Evolutionary conservation across 23 tunicate species (phyloP).

Genomic region (Botrylloides violaceus): DNA sequence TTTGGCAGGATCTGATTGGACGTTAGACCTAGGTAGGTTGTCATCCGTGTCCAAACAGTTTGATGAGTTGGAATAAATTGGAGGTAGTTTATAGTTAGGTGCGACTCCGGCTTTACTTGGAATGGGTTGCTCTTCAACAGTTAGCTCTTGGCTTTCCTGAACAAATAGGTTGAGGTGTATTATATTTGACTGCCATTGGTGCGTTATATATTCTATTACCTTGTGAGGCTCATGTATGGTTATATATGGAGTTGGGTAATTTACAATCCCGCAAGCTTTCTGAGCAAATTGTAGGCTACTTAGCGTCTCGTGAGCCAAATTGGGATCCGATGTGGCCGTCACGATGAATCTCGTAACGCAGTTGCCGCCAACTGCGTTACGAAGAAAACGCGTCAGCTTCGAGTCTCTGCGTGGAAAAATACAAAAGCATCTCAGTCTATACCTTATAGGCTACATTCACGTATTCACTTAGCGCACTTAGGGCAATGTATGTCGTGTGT

Average conservation of each 20-base stretch:
- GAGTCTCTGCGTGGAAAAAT: conserved; percentile 50
- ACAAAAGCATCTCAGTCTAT: too few relatives aligned
- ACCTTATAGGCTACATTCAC: too few relatives aligned
- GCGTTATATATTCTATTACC: not conserved
- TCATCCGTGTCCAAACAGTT: not conserved
- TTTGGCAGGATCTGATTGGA: not conserved
- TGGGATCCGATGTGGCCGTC: conserved; percentile 78
- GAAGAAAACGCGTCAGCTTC: conserved; percentile 62
- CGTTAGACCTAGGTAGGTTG: not conserved
- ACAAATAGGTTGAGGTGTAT: too few relatives aligned
- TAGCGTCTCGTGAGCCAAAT: conserved; percentile 81
- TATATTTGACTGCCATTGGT: too few relatives aligned
- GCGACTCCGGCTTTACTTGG: not conserved
- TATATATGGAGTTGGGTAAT: conserved; percentile 32
- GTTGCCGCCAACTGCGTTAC: conserved; percentile 84
- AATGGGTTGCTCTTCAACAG: conserved; percentile 1
- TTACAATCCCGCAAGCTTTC: conserved; percentile 39
- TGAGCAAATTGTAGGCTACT: conserved; percentile 66
- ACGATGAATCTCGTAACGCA: conserved; percentile 70
- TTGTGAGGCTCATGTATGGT: not conserved
- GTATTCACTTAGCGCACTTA: too few relatives aligned
- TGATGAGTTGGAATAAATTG: not conserved
- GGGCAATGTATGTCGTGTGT: too few relatives aligned
- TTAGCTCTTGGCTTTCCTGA: not conserved
- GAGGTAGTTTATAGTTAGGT: not conserved